Conservation (phyloP, 2,113 vertebrate species). For the Burhinus bistriatus region DNA sequence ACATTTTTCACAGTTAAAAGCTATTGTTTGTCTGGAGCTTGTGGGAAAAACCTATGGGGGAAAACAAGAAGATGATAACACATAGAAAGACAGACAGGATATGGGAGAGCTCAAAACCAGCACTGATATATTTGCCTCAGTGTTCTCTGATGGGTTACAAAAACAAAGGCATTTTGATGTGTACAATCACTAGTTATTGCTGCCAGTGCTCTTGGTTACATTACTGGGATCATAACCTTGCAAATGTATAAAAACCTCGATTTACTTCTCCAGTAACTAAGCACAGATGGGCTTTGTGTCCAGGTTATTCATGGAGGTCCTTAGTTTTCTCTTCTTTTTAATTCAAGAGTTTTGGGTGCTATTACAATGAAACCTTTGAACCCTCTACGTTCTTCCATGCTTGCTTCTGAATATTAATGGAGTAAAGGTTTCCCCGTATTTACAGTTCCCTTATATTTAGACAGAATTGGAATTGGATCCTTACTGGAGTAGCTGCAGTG, state of each 20-base stretch:
- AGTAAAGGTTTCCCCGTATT: background rate
- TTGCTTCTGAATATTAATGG: background rate
- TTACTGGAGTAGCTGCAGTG: background rate
- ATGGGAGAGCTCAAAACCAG: background rate
- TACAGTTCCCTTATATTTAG: background rate
- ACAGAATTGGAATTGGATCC: background rate
- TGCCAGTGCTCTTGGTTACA: background rate
- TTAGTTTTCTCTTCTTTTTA: background rate
- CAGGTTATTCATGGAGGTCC: background rate
- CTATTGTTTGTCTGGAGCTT: background rate
- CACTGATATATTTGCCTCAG: background rate
- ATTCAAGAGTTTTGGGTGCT: background rate
- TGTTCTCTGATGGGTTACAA: background rate
- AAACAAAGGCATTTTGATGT: slow-evolving; percentile 1
- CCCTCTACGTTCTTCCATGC: background rate
- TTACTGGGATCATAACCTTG: background rate
- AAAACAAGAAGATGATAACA: background rate
- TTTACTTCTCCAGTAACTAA: background rate
- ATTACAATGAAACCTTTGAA: slow-evolving; percentile 41
- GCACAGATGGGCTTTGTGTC: slow-evolving; percentile 34
- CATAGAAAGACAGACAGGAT: background rate
- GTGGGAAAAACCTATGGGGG: background rate
- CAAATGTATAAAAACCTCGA: background rate
- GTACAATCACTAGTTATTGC: background rate
- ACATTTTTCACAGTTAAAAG: slow-evolving; percentile 39